Evolutionary conservation across 2,797 vertebrate genomes (phyloP).

Genomic region (Girardinus metallicus): DNA sequence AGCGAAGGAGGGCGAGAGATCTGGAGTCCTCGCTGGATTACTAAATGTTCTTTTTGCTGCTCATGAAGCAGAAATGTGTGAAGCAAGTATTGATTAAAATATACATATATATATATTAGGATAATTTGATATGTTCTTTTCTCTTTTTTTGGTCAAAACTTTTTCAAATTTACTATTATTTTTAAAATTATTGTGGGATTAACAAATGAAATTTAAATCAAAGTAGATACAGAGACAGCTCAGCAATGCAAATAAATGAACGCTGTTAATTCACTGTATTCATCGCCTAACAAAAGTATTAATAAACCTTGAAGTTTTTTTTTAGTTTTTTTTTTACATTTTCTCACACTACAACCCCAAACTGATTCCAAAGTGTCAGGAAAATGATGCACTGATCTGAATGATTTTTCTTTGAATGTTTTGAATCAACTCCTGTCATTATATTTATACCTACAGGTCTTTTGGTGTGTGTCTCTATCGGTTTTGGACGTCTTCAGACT

Average conservation of each 20-base stretch:
- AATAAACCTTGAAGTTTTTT: background rate
- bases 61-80: background rate
- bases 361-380: background rate
- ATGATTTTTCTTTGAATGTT: background rate
- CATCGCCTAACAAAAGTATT: background rate
- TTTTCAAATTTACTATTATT: background rate
- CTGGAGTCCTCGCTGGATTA: conserved; percentile 35
- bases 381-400: background rate
- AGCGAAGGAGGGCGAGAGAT: conserved; percentile 33
- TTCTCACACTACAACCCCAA: background rate
- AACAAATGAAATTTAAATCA: too few species aligned
- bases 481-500: background rate
- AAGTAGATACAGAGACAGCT: background rate
- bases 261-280: background rate
- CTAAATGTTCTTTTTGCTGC: conserved; percentile 15
- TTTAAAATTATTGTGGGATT: too few species aligned
- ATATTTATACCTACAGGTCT: background rate
- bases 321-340: background rate
- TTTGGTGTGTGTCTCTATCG: background rate
- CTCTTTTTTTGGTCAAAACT: background rate
- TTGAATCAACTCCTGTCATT: background rate
- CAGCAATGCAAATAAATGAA: background rate
- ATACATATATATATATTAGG: too few species aligned
- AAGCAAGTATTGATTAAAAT: background rate
- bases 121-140: background rate